Evolutionary conservation across 2,113 vertebrate species (phyloP), one percentile per base, ranked within the genome.

Genomic region (Sprattus sprattus): DNA sequence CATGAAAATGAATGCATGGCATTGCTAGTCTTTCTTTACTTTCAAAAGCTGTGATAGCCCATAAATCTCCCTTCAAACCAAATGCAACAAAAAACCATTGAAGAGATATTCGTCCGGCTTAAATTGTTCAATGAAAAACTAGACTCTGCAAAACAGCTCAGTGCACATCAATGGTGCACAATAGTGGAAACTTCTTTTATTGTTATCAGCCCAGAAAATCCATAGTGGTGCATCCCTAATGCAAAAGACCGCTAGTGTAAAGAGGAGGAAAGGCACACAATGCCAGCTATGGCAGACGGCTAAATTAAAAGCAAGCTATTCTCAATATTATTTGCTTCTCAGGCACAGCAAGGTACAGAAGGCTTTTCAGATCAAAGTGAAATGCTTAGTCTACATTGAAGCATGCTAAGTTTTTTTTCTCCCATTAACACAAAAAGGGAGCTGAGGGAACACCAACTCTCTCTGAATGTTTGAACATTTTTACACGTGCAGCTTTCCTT

Each of bases 301-400:
- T 47, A 44, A 83, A 83, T 82, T 47, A 44, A 83, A 83, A 83
- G 81, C 45, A 22, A 5, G 28, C 16, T 47, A 28, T 78, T 80
- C 85, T 67, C 81, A 86, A 64, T 82, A 88, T 86, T 87, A 90
- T 90, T 90, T 89, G 87, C 85, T 86, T 91, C 87, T 91, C 89
- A 86, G 22, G 20, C 85, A 86, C 86, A 4, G 85, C 85, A 20
- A 83, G 88, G 85, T 45, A 83, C 90, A 90, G 86, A 89, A 89
- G 88, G 89, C 88, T 92, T 89, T 89, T 85, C 85, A 91, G 86
- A 93, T 94, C 90, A 94, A 94, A 92, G 91, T 81, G 2, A 46
- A 88, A 90, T 67, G 87, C 88, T 93, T 88, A 83, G 86, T 89
- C 91, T 87, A 88, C 89, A 88, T 90, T 91, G 90, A 88, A 84